Evolutionary conservation across 2,113 vertebrate genomes (phyloP).

Genomic region (Gasterosteus aculeatus): DNA sequence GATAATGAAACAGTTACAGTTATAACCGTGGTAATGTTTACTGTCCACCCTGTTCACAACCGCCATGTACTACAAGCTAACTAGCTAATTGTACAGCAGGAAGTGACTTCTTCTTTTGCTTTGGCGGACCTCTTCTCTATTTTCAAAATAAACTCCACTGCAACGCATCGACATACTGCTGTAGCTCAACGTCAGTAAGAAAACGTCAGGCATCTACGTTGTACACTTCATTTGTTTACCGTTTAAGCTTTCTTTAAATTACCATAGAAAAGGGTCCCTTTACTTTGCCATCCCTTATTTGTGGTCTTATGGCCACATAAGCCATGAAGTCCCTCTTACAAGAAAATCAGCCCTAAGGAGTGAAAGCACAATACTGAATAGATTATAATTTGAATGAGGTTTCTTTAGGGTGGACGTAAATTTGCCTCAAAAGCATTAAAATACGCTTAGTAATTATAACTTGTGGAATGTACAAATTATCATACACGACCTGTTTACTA

Average conservation of each 20-base stretch:
- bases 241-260: background rate
- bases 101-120: conserved; percentile 60
- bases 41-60: conserved; percentile 66
- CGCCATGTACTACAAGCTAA: conserved; percentile 72
- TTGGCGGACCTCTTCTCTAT: conserved; percentile 16
- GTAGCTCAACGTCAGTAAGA: background rate
- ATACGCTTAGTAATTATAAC: background rate
- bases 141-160: background rate
- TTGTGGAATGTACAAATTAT: background rate
- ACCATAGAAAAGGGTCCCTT: background rate
- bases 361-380: background rate
- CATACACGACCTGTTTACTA: background rate
- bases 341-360: background rate
- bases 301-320: background rate
- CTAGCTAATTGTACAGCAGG: conserved; percentile 33
- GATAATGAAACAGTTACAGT: conserved; percentile 80
- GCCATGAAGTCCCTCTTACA: background rate
- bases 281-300: background rate
- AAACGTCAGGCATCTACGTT: background rate
- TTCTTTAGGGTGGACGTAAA: background rate
- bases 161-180: conserved; percentile 9
- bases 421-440: background rate
- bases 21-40: conserved; percentile 73
- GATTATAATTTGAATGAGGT: background rate
- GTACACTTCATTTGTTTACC: background rate